phyloP scores from a whole-genome alignment of 2,113 vertebrate genomes.

The Callorhinus ursinus region DNA sequence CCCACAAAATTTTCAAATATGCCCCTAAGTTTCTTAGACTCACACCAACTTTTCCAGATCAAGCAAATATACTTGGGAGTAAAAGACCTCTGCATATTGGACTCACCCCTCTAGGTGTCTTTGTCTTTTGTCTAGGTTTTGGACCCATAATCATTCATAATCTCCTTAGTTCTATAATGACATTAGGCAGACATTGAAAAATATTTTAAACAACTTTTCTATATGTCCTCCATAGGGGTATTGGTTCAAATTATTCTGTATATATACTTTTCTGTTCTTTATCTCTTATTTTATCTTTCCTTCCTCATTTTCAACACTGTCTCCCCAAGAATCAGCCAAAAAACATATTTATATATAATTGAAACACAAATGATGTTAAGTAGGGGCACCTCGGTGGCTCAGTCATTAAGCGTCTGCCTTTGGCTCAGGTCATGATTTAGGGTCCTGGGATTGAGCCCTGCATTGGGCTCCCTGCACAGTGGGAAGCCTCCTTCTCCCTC shows the following conservation, averaged over 20 bases:
- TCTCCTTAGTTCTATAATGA: neutral
- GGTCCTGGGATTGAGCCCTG: no score
- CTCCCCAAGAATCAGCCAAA: neutral
- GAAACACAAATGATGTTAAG: neutral
- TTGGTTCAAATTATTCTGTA: neutral
- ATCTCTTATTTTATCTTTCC: neutral
- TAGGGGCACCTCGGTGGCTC: no score
- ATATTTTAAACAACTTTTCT: neutral
- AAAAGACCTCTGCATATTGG: accelerated
- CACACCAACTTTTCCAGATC: neutral
- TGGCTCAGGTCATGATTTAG: no score
- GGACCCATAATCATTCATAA: neutral
- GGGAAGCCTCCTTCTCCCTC: no score
- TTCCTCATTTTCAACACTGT: neutral
- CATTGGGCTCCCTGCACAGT: no score
- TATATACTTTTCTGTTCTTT: neutral
- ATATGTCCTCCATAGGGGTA: neutral
- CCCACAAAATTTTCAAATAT: neutral
- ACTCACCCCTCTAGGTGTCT: neutral
- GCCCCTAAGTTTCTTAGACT: neutral
- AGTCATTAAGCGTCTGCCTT: no score
- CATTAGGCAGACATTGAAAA: neutral
- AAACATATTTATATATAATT: neutral
- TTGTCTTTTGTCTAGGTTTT: neutral
- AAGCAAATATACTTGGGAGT: neutral